These are phyloP conservation scores for Colletes collaris DNA, from an alignment of 2,888 invertebrate genomes.

Conservation along the genomic window DNA sequence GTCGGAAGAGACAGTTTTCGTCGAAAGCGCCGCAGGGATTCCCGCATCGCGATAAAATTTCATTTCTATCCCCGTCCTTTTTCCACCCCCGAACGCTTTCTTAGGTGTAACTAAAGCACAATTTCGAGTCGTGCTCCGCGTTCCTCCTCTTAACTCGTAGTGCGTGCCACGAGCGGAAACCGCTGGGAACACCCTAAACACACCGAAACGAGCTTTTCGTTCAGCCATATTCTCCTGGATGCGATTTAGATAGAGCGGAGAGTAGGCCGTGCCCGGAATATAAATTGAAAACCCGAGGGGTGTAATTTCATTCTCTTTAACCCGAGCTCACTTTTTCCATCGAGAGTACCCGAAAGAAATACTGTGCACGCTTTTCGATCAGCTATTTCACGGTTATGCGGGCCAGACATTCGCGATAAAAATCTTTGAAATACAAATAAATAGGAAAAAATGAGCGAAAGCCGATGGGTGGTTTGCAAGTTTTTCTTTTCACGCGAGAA, in stretches of 20 bases:
- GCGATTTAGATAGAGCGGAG: constrained; percentile 41
- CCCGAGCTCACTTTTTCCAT: constrained; percentile 11
- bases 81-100: not conserved
- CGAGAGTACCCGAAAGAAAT: not conserved
- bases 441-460: no score
- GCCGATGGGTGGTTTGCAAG: no score
- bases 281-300: constrained; percentile 27
- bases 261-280: constrained; percentile 38
- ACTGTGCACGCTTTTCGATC: no score
- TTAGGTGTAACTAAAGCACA: constrained; percentile 1
- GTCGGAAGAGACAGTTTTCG: not conserved
- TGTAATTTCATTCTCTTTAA: constrained; percentile 37
- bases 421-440: no score
- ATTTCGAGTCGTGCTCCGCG: not conserved
- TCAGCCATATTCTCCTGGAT: constrained; percentile 23
- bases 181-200: constrained; percentile 12
- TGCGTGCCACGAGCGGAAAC: constrained; percentile 7
- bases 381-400: no score
- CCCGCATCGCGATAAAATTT: constrained; percentile 16
- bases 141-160: not conserved
- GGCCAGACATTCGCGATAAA: no score
- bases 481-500: not conserved
- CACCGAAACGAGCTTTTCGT: not conserved
- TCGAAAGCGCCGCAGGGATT: not conserved
- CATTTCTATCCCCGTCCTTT: constrained; percentile 14